These are phyloP conservation scores for Apolygus lucorum DNA, from an alignment of 1,140 invertebrate species.

Conservation along the genomic window DNA sequence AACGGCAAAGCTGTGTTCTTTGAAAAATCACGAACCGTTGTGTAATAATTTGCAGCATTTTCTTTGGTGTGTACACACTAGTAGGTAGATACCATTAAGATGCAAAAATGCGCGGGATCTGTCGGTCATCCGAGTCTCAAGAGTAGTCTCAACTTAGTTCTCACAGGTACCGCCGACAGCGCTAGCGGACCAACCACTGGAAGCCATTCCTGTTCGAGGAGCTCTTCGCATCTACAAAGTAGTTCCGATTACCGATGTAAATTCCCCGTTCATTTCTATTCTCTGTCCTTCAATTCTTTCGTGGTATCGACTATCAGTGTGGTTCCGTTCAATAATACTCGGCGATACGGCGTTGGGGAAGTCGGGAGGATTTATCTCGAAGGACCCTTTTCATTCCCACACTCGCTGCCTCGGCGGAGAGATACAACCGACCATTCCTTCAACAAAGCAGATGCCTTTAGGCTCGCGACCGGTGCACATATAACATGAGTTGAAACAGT, in stretches of 20 bases:
- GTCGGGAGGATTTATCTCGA: background rate
- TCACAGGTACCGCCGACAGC: background rate
- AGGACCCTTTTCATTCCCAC: background rate
- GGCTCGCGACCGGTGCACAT: conserved; percentile 1
- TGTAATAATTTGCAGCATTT: too few relatives aligned
- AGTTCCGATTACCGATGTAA: background rate
- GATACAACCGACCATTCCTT: background rate
- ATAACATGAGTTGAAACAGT: background rate
- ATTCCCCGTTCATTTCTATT: background rate
- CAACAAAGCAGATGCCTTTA: conserved; percentile 3
- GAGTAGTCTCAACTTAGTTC: background rate
- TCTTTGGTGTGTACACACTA: too few relatives aligned
- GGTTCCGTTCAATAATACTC: background rate
- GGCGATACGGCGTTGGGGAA: background rate
- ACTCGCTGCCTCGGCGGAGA: background rate
- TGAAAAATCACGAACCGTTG: too few relatives aligned
- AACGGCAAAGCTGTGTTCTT: too few relatives aligned
- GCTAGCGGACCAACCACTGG: too few relatives aligned
- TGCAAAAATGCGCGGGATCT: too few relatives aligned
- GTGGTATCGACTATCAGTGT: background rate
- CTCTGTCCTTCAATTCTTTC: background rate
- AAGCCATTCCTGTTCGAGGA: too few relatives aligned
- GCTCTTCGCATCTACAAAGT: background rate
- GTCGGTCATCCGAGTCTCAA: too few relatives aligned
- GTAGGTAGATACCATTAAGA: too few relatives aligned